Percentiles rank a stretch among this genome's conserved stretches.
Conservation (phyloP, 2,888 invertebrate genomes). For the Lissonota sp. region DNA sequence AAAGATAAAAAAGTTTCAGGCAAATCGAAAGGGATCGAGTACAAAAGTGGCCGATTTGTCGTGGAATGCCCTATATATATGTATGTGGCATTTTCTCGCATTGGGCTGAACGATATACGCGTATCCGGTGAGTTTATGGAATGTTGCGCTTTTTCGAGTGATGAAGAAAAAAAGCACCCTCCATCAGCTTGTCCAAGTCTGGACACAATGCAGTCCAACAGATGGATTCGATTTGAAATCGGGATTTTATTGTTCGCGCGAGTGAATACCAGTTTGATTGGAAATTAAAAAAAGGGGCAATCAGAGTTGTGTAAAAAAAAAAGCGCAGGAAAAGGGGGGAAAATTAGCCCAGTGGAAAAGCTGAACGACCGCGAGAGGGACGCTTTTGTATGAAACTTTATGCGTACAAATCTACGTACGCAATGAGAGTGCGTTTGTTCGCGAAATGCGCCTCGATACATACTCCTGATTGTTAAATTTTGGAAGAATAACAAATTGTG, state of each 20-base stretch:
- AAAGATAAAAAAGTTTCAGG: no score
- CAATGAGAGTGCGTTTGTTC: constrained; percentile 28
- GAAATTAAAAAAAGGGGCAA: constrained; percentile 35
- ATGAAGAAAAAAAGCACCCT: not conserved
- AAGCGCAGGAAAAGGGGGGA: constrained; percentile 11
- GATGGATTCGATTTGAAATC: constrained; percentile 37
- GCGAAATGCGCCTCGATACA: constrained; percentile 33
- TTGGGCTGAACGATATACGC: not conserved
- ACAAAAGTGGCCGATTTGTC: no score
- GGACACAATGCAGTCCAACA: constrained; percentile 12
- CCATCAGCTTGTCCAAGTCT: constrained; percentile 12
- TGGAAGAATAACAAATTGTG: no score
- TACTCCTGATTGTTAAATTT: no score
- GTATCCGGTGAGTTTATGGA: not conserved
- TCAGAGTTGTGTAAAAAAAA: constrained; percentile 3
- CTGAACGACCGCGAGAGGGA: constrained; percentile 36
- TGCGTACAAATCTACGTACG: constrained; percentile 29
- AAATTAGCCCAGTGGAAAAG: constrained; percentile 35
- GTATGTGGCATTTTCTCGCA: not conserved
- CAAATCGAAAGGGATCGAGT: no score
- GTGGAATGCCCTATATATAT: not conserved
- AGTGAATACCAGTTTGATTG: constrained; percentile 45
- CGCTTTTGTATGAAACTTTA: not conserved
- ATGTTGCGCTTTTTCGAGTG: not conserved
- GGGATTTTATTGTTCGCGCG: constrained; percentile 43